Conservation (phyloP, 2,113 vertebrate genomes). For the Boleophthalmus pectinirostris region DNA sequence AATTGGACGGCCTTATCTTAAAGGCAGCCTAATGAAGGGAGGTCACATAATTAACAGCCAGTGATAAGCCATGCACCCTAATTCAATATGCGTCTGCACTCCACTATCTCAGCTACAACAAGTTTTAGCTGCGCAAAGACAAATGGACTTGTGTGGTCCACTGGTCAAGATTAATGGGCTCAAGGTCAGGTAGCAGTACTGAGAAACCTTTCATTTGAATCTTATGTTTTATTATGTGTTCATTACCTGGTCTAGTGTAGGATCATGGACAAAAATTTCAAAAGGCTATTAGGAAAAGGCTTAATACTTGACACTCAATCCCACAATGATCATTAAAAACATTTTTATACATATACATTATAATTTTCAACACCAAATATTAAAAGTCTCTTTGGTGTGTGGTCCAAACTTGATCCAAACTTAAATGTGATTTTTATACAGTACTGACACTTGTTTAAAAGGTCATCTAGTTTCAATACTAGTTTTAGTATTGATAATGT, state of each 20-base stretch:
- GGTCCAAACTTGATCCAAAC: no score
- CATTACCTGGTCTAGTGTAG: slow-evolving; percentile 11
- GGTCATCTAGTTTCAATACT: no score
- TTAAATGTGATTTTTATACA: no score
- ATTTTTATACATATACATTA: no score
- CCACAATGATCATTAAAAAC: no score
- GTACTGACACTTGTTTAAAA: no score
- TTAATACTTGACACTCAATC: neutral
- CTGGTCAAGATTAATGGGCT: slow-evolving; percentile 19
- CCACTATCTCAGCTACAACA: slow-evolving; percentile 8
- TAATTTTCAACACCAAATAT: neutral
- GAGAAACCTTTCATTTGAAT: slow-evolving; percentile 15
- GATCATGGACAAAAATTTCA: no score
- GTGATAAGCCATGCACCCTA: slow-evolving; percentile 6
- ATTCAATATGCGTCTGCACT: neutral
- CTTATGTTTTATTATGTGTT: slow-evolving; percentile 40
- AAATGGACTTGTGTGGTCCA: slow-evolving; percentile 26
- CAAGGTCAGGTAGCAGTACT: slow-evolving; percentile 13
- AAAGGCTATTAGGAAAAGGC: neutral
- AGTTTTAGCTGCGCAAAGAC: slow-evolving; percentile 14
- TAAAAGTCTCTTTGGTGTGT: no score
- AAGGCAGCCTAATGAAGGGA: slow-evolving; percentile 58
- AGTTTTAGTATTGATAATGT: no score
- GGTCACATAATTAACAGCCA: slow-evolving; percentile 52
- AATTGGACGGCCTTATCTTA: slow-evolving; percentile 49